Conservation (phyloP, 2,113 vertebrate species). For the Pluvialis apricaria region DNA sequence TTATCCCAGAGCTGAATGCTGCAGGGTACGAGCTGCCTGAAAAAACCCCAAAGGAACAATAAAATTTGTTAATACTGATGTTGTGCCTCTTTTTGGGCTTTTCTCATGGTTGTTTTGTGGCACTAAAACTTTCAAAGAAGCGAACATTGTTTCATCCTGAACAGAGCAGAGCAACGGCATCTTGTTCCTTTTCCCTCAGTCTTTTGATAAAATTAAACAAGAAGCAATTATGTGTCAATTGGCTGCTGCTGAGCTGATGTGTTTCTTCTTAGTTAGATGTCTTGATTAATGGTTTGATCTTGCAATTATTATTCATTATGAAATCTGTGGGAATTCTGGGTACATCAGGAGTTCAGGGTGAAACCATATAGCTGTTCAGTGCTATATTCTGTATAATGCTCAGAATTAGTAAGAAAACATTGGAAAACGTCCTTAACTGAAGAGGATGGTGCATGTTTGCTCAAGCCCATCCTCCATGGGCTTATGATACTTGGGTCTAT, state of each 20-base stretch:
- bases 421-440: background rate
- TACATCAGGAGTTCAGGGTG: background rate
- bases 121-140: background rate
- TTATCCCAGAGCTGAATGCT: background rate
- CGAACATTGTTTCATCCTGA: background rate
- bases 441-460: background rate
- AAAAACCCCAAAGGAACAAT: background rate
- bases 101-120: background rate
- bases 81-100: background rate
- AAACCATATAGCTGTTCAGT: background rate
- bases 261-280: background rate
- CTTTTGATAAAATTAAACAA: constrained; percentile 20
- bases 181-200: background rate
- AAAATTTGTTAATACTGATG: background rate
- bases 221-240: constrained; percentile 21
- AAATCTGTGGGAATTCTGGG: background rate
- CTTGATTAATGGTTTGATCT: constrained; percentile 49
- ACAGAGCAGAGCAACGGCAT: background rate
- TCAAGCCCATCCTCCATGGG: background rate
- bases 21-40: background rate
- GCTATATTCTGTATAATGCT: background rate
- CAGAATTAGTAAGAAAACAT: background rate
- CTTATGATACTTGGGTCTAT: background rate
- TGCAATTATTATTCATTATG: constrained; percentile 20
- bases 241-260: constrained; percentile 11